phyloP scores from a whole-genome alignment of 2,888 invertebrate genomes.

The Hirtodrosophila duncani region DNA sequence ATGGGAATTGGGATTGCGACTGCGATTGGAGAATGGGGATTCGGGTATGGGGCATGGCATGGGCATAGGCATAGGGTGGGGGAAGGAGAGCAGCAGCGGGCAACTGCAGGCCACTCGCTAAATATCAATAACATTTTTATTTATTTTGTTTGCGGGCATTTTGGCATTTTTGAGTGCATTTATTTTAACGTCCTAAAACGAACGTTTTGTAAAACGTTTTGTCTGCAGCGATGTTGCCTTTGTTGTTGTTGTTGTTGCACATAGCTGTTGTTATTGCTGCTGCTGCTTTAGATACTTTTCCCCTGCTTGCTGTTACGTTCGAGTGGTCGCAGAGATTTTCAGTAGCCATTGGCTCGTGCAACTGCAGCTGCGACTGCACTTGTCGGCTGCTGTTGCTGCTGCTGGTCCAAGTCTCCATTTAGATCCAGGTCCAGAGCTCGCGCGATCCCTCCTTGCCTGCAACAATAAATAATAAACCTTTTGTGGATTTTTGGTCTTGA shows the following conservation, averaged over 20 bases:
- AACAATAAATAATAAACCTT: conserved; percentile 74
- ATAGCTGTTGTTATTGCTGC: conserved; percentile 1
- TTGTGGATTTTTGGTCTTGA: conserved; percentile 64
- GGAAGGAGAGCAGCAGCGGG: background rate
- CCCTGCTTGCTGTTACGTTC: conserved; percentile 48
- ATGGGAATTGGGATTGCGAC: background rate
- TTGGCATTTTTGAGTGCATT: conserved; percentile 72
- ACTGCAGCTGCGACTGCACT: conserved; percentile 45
- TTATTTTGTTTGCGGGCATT: conserved; percentile 71
- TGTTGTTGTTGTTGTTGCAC: no score
- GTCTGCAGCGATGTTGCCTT: conserved; percentile 27
- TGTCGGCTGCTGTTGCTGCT: conserved; percentile 28
- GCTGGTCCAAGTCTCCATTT: conserved; percentile 8
- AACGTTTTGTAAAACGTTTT: conserved; percentile 69
- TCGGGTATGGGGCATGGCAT: background rate
- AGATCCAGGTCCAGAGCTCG: background rate
- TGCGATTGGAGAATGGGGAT: background rate
- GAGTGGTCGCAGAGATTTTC: conserved; percentile 65
- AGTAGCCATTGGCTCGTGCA: conserved; percentile 38
- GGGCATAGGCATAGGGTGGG: background rate
- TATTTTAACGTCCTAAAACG: conserved; percentile 66
- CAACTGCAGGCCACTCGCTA: conserved; percentile 46
- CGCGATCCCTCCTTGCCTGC: conserved; percentile 36
- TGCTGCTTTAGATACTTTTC: conserved; percentile 12
- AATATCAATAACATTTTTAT: conserved; percentile 71